Evolutionary conservation across 1,140 invertebrate genomes (phyloP).

Genomic region (Chironomus tepperi): DNA sequence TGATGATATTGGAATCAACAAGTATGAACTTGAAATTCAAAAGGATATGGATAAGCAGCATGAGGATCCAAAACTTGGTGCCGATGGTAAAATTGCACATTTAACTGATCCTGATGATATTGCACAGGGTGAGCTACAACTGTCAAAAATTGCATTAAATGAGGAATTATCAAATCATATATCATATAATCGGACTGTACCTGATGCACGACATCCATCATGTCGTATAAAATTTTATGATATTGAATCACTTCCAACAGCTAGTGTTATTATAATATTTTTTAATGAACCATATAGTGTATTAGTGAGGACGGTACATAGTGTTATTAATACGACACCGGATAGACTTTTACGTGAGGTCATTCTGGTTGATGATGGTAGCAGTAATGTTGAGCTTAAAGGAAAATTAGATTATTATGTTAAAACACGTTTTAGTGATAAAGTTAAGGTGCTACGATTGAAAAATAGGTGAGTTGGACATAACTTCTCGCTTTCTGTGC

Average conservation of each 20-base stretch:
- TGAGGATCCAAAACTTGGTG: constrained; percentile 45
- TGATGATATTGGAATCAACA: constrained; percentile 25
- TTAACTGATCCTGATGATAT: constrained; percentile 48
- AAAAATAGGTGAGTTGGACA: constrained; percentile 51
- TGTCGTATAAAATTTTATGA: constrained; percentile 43
- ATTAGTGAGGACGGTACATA: constrained; percentile 75
- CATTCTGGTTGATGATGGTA: constrained; percentile 82
- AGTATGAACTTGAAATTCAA: constrained; percentile 38
- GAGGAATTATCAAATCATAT: constrained; percentile 73
- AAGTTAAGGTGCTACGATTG: constrained; percentile 68
- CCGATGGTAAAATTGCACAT: constrained; percentile 52
- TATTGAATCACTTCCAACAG: constrained; percentile 42
- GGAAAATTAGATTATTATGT: constrained; percentile 72
- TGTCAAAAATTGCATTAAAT: constrained; percentile 75
- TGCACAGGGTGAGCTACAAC: constrained; percentile 49
- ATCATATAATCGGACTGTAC: constrained; percentile 61
- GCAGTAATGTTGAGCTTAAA: constrained; percentile 64
- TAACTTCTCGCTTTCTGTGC: no score
- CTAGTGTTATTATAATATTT: constrained; percentile 74
- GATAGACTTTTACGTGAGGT: constrained; percentile 65
- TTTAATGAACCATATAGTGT: constrained; percentile 84
- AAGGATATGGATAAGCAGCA: constrained; percentile 38
- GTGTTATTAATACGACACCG: constrained; percentile 73
- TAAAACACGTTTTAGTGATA: constrained; percentile 52
- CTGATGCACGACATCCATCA: constrained; percentile 46